phyloP scores from a whole-genome alignment of 2,797 vertebrate species.

The Parotocinclus haroldoi region DNA sequence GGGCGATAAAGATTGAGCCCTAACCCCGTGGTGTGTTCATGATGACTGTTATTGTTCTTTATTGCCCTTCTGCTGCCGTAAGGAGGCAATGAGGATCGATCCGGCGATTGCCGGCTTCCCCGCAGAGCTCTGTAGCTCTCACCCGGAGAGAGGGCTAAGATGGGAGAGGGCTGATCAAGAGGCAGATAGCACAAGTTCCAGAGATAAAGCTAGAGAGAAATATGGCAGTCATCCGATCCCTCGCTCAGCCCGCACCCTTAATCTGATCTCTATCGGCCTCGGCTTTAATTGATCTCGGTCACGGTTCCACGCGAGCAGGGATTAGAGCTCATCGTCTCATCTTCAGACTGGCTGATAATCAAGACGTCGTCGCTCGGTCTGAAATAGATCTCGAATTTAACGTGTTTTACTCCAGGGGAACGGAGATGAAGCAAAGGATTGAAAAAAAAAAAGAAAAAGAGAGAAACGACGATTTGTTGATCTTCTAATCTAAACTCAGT shows the following conservation, averaged over 20 bases:
- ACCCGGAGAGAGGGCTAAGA: conserved; percentile 3
- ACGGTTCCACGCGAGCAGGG: conserved; percentile 74
- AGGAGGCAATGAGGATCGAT: conserved; percentile 72
- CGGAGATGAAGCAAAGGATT: conserved; percentile 58
- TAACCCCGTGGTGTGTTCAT: conserved; percentile 60
- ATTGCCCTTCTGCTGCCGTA: conserved; percentile 70
- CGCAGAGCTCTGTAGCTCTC: conserved; percentile 24
- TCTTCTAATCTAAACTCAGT: no score
- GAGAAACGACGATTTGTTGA: no score
- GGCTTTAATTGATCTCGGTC: conserved; percentile 81
- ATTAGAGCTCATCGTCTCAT: conserved; percentile 74
- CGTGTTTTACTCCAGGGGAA: conserved; percentile 63
- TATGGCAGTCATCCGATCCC: conserved; percentile 30
- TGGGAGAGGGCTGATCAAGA: conserved; percentile 12
- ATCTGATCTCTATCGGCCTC: conserved; percentile 70
- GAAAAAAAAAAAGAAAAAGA: conserved; percentile 27
- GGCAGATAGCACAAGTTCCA: conserved; percentile 16
- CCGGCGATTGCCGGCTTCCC: conserved; percentile 40
- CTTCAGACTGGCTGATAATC: conserved; percentile 69
- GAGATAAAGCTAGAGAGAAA: conserved; percentile 27
- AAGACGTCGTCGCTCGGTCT: conserved; percentile 66
- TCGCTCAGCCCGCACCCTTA: conserved; percentile 30
- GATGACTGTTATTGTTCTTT: conserved; percentile 73
- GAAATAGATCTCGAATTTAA: conserved; percentile 70
- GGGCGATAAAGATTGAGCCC: conserved; percentile 62